Evolutionary conservation across 64 coral and sea anemone species (phyloP).

Genomic region (Anthopleura sola): DNA sequence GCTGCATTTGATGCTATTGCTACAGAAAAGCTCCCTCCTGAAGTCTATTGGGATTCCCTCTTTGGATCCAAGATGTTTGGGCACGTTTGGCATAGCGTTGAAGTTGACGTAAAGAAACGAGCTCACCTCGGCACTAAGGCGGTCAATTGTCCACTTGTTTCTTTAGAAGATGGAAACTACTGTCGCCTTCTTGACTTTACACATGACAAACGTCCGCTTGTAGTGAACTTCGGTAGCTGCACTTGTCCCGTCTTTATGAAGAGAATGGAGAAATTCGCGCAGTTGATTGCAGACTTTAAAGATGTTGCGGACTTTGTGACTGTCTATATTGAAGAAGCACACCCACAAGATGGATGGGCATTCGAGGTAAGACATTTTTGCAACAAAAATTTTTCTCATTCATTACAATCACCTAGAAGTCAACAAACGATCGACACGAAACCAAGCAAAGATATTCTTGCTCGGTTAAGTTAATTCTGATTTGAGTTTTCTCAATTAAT

Average conservation of each 20-base stretch:
- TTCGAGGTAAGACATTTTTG: constrained; percentile 59
- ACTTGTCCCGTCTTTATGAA: constrained; percentile 85
- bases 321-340: constrained; percentile 84
- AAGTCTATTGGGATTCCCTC: constrained; percentile 74
- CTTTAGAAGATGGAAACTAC: constrained; percentile 54
- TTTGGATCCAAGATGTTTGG: constrained; percentile 76
- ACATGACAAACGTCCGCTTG: constrained; percentile 48
- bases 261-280: constrained; percentile 36
- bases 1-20: constrained; percentile 36
- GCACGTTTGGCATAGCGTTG: constrained; percentile 64
- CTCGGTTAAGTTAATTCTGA: not conserved
- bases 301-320: constrained; percentile 73
- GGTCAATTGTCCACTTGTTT: constrained; percentile 72
- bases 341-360: constrained; percentile 82
- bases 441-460: not conserved
- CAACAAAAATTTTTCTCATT: not conserved
- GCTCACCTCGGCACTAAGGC: constrained; percentile 48
- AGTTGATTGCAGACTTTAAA: constrained; percentile 42
- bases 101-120: constrained; percentile 69
- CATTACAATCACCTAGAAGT: not conserved
- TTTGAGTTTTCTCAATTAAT: no score
- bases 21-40: constrained; percentile 39
- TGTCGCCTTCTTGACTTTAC: constrained; percentile 62
- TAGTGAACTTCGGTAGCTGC: constrained; percentile 81
- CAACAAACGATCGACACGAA: no score